These are phyloP conservation scores for Mantis religiosa DNA, from an alignment of 2,888 invertebrate species.

Conservation along the genomic window DNA sequence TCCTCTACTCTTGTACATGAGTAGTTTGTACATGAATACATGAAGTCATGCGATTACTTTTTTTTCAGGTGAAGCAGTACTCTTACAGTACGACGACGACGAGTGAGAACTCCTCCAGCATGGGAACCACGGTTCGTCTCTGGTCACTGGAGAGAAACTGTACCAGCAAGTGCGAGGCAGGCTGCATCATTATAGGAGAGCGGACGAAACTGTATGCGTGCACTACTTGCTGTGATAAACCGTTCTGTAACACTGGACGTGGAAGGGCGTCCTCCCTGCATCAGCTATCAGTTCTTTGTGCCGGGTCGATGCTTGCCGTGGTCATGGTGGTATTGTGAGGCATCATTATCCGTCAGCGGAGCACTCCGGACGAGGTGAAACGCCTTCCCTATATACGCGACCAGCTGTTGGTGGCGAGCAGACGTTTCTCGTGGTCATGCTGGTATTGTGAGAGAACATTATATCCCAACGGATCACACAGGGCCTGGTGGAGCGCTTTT, in stretches of 20 bases:
- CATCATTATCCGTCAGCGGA: no score
- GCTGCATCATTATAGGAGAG: constrained; percentile 86
- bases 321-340: no score
- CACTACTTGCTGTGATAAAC: constrained; percentile 76
- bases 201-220: constrained; percentile 83
- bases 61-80: constrained; percentile 68
- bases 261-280: constrained; percentile 35
- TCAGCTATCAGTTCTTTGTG: background rate
- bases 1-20: no score
- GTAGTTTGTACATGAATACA: no score
- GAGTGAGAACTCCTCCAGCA: constrained; percentile 64
- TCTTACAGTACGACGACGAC: constrained; percentile 68
- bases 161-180: constrained; percentile 77
- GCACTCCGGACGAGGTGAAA: constrained; percentile 57
- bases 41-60: no score
- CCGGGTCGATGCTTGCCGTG: background rate
- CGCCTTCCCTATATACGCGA: constrained; percentile 32
- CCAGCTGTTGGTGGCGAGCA: background rate
- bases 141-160: constrained; percentile 84
- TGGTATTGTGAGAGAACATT: no score
- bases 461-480: no score
- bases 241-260: constrained; percentile 74
- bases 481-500: background rate
- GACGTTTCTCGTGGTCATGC: no score
- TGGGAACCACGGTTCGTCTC: constrained; percentile 48